Evolutionary conservation across 2,113 vertebrate genomes (phyloP).

Genomic region (Scomber scombrus): DNA sequence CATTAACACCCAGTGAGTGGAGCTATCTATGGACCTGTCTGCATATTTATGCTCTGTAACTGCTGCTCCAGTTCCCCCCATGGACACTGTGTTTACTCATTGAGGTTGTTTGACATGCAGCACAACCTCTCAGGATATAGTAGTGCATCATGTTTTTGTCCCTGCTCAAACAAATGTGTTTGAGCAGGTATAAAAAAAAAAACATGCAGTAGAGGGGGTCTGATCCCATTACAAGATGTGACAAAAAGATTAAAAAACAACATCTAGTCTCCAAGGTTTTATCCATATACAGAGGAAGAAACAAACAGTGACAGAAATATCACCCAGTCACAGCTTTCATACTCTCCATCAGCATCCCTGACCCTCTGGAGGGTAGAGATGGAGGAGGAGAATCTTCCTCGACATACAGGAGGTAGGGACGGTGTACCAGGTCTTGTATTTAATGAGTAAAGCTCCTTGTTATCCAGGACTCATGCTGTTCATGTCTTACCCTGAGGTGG

Average conservation of each 20-base stretch:
- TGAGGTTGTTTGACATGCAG: constrained; percentile 59
- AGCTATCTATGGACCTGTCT: constrained; percentile 41
- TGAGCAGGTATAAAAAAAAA: constrained; percentile 30
- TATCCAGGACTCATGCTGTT: constrained; percentile 55
- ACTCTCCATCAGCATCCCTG: constrained; percentile 22
- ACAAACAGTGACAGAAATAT: constrained; percentile 11
- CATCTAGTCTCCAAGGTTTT: background rate
- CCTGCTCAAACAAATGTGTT: constrained; percentile 41
- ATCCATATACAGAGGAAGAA: constrained; percentile 24
- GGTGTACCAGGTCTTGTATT: constrained; percentile 25
- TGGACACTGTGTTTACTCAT: constrained; percentile 46
- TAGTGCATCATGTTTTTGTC: constrained; percentile 38
- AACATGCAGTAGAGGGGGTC: constrained; percentile 23
- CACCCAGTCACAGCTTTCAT: constrained; percentile 36
- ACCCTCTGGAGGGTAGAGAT: constrained; percentile 8
- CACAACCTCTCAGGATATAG: constrained; percentile 19
- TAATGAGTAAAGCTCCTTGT: constrained; percentile 58
- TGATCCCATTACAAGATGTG: constrained; percentile 37
- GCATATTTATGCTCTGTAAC: constrained; percentile 58
- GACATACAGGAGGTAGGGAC: background rate
- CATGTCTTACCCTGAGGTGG: constrained; percentile 31
- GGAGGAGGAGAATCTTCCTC: background rate
- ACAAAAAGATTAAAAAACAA: constrained; percentile 19
- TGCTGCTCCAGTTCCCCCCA: constrained; percentile 53
- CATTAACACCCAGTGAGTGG: constrained; percentile 49